These are phyloP conservation scores for Panulirus ornatus DNA, from an alignment of 1,140 invertebrate species.

Conservation along the genomic window DNA sequence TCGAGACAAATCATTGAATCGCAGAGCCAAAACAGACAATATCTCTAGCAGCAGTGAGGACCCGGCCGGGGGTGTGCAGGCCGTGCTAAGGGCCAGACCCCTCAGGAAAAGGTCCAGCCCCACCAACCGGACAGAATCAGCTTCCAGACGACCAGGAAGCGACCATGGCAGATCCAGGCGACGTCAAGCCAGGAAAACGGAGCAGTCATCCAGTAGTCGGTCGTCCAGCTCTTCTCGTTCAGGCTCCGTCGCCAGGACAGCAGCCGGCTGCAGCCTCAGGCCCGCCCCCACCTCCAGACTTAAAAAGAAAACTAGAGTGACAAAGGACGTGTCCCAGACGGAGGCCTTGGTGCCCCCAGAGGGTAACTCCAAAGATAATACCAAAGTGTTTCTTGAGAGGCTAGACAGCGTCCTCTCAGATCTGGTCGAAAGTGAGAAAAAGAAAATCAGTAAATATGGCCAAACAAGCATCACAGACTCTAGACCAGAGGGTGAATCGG, in stretches of 20 bases:
- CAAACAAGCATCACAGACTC: not conserved
- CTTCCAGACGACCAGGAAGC: not conserved
- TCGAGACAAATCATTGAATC: slow-evolving; percentile 40
- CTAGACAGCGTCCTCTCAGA: slow-evolving; percentile 61
- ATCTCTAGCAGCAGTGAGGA: slow-evolving; percentile 53
- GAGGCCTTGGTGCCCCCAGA: not conserved
- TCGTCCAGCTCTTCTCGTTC: slow-evolving; percentile 59
- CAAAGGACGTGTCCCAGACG: not conserved
- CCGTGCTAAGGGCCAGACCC: not conserved
- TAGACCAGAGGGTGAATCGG: not conserved
- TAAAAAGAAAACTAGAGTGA: not conserved
- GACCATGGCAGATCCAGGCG: slow-evolving; percentile 34
- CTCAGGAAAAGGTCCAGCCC: slow-evolving; percentile 43
- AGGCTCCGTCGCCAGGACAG: slow-evolving; percentile 1
- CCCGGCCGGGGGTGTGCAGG: not conserved
- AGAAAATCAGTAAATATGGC: slow-evolving; percentile 58
- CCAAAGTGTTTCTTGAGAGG: slow-evolving; percentile 47
- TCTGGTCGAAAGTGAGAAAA: slow-evolving; percentile 60
- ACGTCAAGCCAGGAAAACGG: slow-evolving; percentile 28
- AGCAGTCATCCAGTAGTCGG: slow-evolving; percentile 56
- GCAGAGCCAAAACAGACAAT: not conserved
- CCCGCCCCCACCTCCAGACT: not conserved
- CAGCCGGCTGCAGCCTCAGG: not conserved
- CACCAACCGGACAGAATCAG: not conserved
- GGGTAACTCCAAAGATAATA: slow-evolving; percentile 40